Conservation (phyloP, 2,113 vertebrate species). For the Fulmarus glacialis region DNA sequence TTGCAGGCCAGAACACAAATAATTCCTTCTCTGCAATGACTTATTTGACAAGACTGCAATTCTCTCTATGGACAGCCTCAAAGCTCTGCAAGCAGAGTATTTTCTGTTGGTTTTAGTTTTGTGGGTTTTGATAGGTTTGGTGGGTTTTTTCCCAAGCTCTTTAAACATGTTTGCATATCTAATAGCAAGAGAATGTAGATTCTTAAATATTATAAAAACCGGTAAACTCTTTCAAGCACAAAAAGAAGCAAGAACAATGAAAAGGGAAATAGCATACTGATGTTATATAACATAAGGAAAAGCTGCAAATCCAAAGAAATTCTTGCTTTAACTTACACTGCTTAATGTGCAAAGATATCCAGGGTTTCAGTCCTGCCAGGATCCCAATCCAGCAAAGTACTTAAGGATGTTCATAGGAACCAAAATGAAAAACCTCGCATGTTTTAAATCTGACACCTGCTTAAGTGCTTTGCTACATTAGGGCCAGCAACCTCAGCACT, state of each 20-base stretch:
- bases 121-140: background rate
- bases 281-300: background rate
- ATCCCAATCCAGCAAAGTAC: background rate
- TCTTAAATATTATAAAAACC: background rate
- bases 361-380: background rate
- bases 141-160: background rate
- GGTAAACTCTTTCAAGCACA: background rate
- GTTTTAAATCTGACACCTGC: background rate
- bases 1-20: background rate
- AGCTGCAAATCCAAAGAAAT: background rate
- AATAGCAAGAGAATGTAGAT: background rate
- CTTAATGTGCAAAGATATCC: background rate
- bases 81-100: background rate
- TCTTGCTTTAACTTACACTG: background rate
- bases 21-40: background rate
- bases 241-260: background rate
- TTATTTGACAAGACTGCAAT: background rate
- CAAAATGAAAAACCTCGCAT: background rate
- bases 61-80: background rate
- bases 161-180: background rate
- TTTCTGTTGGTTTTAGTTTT: background rate
- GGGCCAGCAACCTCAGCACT: background rate
- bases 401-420: background rate
- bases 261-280: background rate
- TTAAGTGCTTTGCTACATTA: background rate